phyloP scores from a whole-genome alignment of 2,113 vertebrate genomes.

The Zootoca vivipara region DNA sequence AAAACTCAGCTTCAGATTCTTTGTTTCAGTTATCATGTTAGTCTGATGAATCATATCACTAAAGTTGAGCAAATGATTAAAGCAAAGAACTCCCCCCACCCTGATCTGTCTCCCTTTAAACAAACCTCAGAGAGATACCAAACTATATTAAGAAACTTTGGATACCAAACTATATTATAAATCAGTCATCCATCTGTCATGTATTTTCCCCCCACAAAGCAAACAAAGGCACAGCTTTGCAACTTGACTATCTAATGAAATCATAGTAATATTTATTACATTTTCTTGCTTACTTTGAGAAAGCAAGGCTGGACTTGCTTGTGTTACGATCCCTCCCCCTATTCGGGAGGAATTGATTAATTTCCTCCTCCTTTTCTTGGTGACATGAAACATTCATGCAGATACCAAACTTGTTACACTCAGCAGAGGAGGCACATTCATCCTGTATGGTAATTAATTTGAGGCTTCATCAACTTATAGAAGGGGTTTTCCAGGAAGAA shows the following conservation, averaged over 20 bases:
- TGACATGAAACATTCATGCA: neutral
- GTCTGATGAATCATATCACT: neutral
- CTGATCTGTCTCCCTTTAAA: neutral
- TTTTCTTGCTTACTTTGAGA: neutral
- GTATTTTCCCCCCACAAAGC: neutral
- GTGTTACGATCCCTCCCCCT: slow-evolving; percentile 8
- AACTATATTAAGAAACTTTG: neutral
- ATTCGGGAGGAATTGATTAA: slow-evolving; percentile 14
- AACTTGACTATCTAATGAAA: slow-evolving; percentile 23
- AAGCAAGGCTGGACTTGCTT: slow-evolving; percentile 50
- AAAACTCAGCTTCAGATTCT: neutral
- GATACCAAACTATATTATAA: slow-evolving; percentile 30
- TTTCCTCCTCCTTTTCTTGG: neutral
- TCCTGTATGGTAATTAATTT: neutral
- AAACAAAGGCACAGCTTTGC: slow-evolving; percentile 21
- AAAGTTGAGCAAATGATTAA: neutral
- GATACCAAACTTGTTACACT: neutral
- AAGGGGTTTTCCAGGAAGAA: neutral
- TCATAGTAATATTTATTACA: slow-evolving; percentile 30
- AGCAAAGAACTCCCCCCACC: neutral
- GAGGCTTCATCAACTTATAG: neutral
- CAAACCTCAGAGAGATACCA: neutral
- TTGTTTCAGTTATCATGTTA: neutral
- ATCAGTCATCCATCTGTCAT: slow-evolving; percentile 46
- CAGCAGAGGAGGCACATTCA: neutral